Conservation (phyloP, 1,140 invertebrate species). For the Bombus confusus region DNA sequence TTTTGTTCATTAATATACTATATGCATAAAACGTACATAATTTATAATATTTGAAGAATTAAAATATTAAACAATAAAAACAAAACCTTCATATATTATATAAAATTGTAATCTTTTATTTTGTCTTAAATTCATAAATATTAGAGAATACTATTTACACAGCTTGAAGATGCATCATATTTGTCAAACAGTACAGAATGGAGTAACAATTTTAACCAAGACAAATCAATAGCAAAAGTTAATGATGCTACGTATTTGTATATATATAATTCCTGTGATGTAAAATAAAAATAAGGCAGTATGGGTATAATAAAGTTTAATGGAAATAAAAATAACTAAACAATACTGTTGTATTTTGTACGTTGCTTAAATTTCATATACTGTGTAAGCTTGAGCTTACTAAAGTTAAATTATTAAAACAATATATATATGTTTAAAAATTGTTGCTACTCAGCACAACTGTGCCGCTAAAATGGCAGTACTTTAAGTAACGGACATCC, state of each 20-base stretch:
- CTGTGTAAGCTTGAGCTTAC: constrained; percentile 4
- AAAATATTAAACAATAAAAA: constrained; percentile 22
- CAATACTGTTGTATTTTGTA: constrained; percentile 51
- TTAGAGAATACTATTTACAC: constrained; percentile 19
- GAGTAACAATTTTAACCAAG: constrained; percentile 17
- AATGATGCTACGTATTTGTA: constrained; percentile 34
- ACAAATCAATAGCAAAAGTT: constrained; percentile 20
- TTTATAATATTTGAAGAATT: constrained; percentile 17
- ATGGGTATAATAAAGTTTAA: constrained; percentile 11
- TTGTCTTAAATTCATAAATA: constrained; percentile 23
- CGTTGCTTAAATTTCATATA: constrained; percentile 14
- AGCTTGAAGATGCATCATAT: constrained; percentile 2
- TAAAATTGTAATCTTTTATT: constrained; percentile 26
- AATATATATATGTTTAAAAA: constrained; percentile 50
- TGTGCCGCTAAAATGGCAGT: constrained; percentile 57
- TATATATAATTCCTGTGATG: constrained; percentile 6
- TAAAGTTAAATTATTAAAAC: constrained; percentile 43
- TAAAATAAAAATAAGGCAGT: constrained; percentile 30
- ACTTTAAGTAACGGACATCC: constrained; percentile 44
- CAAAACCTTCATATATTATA: constrained; percentile 1
- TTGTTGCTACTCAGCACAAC: constrained; percentile 39
- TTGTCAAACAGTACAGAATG: background rate
- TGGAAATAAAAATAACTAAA: constrained; percentile 28
- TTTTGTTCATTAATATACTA: constrained; percentile 7
- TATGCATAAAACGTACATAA: background rate